Percentiles rank a stretch among this genome's conserved stretches.
phyloP scores from a whole-genome alignment of 2,888 invertebrate genomes.

The Melinaea menophilus region DNA sequence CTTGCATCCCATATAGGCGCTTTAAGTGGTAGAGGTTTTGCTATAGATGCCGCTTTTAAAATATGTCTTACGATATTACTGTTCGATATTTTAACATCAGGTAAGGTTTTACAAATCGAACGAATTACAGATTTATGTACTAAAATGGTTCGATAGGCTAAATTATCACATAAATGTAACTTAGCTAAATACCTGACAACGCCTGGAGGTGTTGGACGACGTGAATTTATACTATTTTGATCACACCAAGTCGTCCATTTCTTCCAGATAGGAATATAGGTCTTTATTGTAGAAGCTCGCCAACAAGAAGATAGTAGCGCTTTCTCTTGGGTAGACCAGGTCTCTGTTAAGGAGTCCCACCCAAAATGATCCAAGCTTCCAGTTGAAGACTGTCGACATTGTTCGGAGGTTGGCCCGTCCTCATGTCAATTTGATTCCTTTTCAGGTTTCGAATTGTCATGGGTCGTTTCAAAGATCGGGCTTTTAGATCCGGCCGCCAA shows the following conservation, averaged over 20 bases:
- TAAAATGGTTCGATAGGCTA: too few species aligned
- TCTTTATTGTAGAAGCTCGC: constrained; percentile 20
- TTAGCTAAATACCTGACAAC: too few species aligned
- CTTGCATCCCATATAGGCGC: constrained; percentile 28
- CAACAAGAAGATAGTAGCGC: constrained; percentile 20
- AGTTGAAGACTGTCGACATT: constrained; percentile 18
- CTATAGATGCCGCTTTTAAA: constrained; percentile 26
- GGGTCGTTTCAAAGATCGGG: constrained; percentile 13
- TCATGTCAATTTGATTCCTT: constrained; percentile 20
- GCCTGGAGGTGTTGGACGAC: too few species aligned
- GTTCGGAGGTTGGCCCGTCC: constrained; percentile 19
- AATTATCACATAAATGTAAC: too few species aligned
- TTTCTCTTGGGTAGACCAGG: constrained; percentile 21
- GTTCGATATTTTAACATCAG: too few species aligned
- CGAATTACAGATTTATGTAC: too few species aligned
- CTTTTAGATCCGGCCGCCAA: constrained; percentile 23
- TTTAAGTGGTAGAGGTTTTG: constrained; percentile 16
- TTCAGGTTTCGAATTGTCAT: constrained; percentile 18
- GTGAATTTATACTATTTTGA: too few species aligned
- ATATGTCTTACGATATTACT: constrained; percentile 24
- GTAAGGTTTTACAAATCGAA: too few species aligned
- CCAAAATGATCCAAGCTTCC: constrained; percentile 28
- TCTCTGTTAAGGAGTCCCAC: constrained; percentile 21
- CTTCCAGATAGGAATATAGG: constrained; percentile 12
- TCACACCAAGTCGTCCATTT: constrained; percentile 23